Base-by-base conservation (phyloP, 2,113 vertebrate species). In the Phrynosoma blainvillii region DNA sequence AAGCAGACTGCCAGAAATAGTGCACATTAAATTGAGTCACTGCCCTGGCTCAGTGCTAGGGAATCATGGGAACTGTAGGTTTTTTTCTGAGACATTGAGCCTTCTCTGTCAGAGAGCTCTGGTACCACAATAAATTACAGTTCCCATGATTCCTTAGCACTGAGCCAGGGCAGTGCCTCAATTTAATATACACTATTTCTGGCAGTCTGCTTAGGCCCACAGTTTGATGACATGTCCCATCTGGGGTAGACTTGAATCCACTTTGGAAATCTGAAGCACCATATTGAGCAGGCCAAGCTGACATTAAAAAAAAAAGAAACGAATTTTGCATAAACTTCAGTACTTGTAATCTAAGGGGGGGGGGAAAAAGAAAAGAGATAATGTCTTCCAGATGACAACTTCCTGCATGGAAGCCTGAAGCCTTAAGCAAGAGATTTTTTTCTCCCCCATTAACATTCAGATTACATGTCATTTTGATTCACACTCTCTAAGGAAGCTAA, bases 391-490 rank as follows among this genome's bases (percentile, higher is more conserved):
- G 95, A 96, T 93, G 96, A 96, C 95, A 95, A 94, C 73, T 96
- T 95, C 96, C 91, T 95, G 92, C 94, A 93, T 87, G 82, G 75
- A 90, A 90, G 89, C 92, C 88, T 91, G 90, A 95, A 93, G 88
- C 93, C 93, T 89, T 93, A 87, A 95, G 95, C 89, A 92, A 74
- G 71, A 94, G 88, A 94, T 89, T 92, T 92, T 89, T 91, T 70
- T 95, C 96, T 9, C 10, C 8, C 25, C 68, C 96, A 96, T 97
- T 97, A 97, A 93, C 96, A 96, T 96, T 96, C 96, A 96, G 96
- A 96, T 96, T 96, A 92, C 95, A 95, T 96, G 96, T 97, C 94
- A 96, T 96, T 96, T 95, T 95, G 94, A 97, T 97, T 97, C 97
- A 96, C 96, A 93, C 94, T 96, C 96, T 95, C 96, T 92, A 90